Evolutionary conservation across 2,113 vertebrate species (phyloP).

Genomic region (Carlito syrichta): DNA sequence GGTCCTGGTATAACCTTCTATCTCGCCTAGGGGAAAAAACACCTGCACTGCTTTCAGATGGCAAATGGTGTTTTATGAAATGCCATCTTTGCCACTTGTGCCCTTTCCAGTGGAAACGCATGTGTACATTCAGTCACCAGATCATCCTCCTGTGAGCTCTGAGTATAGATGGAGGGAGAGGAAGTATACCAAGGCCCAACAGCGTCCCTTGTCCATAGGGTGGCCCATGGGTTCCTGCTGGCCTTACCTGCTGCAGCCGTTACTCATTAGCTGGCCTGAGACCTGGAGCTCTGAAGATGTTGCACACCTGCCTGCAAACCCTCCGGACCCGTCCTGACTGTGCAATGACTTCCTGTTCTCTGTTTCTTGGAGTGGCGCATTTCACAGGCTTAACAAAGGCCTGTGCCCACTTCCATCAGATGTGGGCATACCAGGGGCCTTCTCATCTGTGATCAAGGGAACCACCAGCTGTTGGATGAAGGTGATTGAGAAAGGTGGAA

Average conservation of each 20-base stretch:
- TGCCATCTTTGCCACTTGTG: rapidly evolving
- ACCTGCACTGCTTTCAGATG: rapidly evolving
- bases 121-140: rapidly evolving
- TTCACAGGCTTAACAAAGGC: rapidly evolving
- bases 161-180: rapidly evolving
- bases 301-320: rapidly evolving
- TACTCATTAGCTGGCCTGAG: rapidly evolving
- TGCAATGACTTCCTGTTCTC: not conserved
- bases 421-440: rapidly evolving
- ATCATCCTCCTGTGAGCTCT: rapidly evolving
- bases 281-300: rapidly evolving
- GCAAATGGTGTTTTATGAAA: rapidly evolving
- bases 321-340: not conserved
- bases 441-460: not conserved
- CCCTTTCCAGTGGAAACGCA: rapidly evolving
- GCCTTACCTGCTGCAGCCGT: rapidly evolving
- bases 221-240: rapidly evolving
- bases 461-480: rapidly evolving
- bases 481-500: not conserved
- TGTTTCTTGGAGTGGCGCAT: rapidly evolving
- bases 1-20: no score
- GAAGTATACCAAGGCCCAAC: rapidly evolving
- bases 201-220: rapidly evolving
- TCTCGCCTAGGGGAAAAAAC: no score
- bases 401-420: not conserved